A percentile compares a stretch with the other conserved stretches of the same genome.
Conservation (phyloP, 2,888 invertebrate species). For the Autographa gamma region DNA sequence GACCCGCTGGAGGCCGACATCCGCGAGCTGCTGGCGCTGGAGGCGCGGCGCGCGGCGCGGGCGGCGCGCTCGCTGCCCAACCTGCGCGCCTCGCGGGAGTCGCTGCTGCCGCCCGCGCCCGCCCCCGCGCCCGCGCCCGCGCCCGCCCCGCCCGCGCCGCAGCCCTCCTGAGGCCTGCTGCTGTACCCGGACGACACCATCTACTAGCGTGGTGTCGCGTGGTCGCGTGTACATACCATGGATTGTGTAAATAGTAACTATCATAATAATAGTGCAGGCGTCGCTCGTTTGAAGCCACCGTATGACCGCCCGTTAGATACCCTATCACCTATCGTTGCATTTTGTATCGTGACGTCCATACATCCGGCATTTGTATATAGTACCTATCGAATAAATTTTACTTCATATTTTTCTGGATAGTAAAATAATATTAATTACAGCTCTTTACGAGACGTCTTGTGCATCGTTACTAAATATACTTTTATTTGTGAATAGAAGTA, state of each 20-base stretch:
- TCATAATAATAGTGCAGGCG: conserved; percentile 50
- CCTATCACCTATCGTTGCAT: conserved; percentile 36
- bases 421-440: conserved; percentile 20
- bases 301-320: conserved; percentile 43
- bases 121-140: conserved; percentile 44
- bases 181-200: conserved; percentile 83
- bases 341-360: conserved; percentile 46
- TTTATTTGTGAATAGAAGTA: not conserved
- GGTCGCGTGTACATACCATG: conserved; percentile 45
- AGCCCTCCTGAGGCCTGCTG: conserved; percentile 83
- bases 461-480: not conserved
- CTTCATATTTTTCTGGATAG: conserved; percentile 41
- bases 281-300: conserved; percentile 39
- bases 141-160: conserved; percentile 55
- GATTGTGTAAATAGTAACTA: conserved; percentile 55
- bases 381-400: conserved; percentile 28
- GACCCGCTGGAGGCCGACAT: conserved; percentile 85
- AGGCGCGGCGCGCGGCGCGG: conserved; percentile 85
- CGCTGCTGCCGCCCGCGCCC: conserved; percentile 69
- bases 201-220: conserved; percentile 68
- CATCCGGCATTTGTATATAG: conserved; percentile 45
- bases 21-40: conserved; percentile 81
- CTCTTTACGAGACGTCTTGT: not conserved
- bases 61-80: conserved; percentile 90
- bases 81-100: conserved; percentile 90